Evolutionary conservation across 2,797 vertebrate genomes (phyloP).

Genomic region (Salarias fasciatus): DNA sequence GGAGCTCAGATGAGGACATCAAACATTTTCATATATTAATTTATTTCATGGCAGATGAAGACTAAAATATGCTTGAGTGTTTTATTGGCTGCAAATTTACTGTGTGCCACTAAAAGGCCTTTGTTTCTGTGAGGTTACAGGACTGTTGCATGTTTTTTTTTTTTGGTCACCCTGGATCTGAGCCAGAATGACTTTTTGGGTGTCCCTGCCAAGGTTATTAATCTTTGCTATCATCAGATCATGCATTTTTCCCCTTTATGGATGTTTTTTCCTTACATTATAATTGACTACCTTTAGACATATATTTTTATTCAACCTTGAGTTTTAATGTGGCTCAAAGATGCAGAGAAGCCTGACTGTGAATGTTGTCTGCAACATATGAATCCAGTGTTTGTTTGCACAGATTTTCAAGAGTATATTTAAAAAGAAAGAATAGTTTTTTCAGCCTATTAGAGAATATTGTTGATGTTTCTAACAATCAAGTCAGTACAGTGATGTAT

Average conservation of each 20-base stretch:
- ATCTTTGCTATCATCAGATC: constrained; percentile 8
- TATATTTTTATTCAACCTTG: too few species aligned
- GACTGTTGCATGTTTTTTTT: constrained; percentile 7
- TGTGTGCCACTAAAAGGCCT: constrained; percentile 49
- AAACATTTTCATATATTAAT: constrained; percentile 73
- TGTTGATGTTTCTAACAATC: constrained; percentile 1
- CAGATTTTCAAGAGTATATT: too few species aligned
- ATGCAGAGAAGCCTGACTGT: too few species aligned
- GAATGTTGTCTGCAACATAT: too few species aligned
- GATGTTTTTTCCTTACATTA: too few species aligned
- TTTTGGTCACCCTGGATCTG: constrained; percentile 20
- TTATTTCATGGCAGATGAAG: constrained; percentile 61
- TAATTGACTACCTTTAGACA: too few species aligned
- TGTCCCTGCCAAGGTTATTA: constrained; percentile 5
- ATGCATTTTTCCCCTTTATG: neutral
- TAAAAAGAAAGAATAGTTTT: too few species aligned
- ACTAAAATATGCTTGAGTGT: constrained; percentile 61
- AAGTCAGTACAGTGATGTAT: neutral
- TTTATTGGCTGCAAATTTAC: constrained; percentile 67
- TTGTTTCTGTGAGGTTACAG: constrained; percentile 46
- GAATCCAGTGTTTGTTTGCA: too few species aligned
- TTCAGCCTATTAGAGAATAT: too few species aligned
- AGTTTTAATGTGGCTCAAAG: too few species aligned
- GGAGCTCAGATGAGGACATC: constrained; percentile 68
- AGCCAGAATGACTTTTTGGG: constrained; percentile 24